Evolutionary conservation across 1,140 invertebrate species (phyloP), one percentile per base, ranked within the genome.

Genomic region (Anastrepha obliqua): DNA sequence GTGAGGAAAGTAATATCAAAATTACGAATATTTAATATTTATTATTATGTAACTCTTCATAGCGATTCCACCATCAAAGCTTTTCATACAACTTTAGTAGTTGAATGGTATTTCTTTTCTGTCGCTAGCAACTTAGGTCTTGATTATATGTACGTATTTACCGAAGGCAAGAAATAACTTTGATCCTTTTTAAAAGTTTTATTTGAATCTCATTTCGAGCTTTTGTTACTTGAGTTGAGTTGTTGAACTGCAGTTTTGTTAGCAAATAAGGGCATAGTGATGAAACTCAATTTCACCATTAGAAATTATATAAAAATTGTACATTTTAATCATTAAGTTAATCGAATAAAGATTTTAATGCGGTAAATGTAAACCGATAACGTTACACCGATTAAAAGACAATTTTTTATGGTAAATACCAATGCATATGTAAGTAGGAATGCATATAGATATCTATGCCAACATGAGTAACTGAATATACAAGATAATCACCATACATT

Each of bases 1-100:
- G 2, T 86, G 85, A 64, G 58, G 58, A 86, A 42, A 60, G 39
- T 65, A 86, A 65, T 86, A 86, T 86, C 85, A 86, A 86, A 86
- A 62, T 62, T 51, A 55, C 59, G 62, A 59, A 47, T 60, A n/a
- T 58, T 55, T 20, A 20, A 81, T 55, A 58, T 55, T 81, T 20
- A 81, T 17, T 20, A 78, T 3, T 62, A 13, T 4, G 8, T 62
- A 62, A 15, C 15, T 62, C 60, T 17, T 62, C 60, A 62, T 62
- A 62, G 17, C 9, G 17, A 4, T 11, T 11, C 60, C 60, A 13
- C 64, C n/a, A 85, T 15, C 55, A 44, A 85, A 58, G 20, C 7
- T 58, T 15, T 58, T 62, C 47, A 59, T n/a, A 85, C 55, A 85
- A 67, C 9, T 67, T 51, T n/a, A n/a, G 15, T 55, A 55, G 20